Evolutionary conservation across 1,140 invertebrate species (phyloP).

Genomic region (Epicauta chinensis): DNA sequence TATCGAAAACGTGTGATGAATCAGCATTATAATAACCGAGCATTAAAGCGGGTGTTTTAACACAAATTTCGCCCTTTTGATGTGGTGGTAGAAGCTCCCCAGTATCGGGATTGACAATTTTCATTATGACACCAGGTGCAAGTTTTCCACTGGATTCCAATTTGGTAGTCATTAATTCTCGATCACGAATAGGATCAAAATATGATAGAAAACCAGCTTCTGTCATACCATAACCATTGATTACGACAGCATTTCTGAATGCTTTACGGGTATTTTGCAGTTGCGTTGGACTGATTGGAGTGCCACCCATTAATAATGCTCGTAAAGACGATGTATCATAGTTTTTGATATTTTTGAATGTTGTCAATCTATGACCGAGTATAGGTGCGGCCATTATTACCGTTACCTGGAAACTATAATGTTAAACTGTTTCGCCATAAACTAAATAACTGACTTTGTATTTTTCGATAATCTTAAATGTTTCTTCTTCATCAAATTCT

Average conservation of each 20-base stretch:
- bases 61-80: constrained; percentile 22
- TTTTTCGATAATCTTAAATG: constrained; percentile 1
- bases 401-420: too few species aligned
- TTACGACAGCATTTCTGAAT: too few species aligned
- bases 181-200: neutral
- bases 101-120: constrained; percentile 25
- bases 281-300: too few species aligned
- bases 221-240: constrained; percentile 8
- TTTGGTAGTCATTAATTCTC: neutral
- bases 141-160: constrained; percentile 1
- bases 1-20: constrained; percentile 44
- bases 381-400: too few species aligned
- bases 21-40: constrained; percentile 19
- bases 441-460: constrained; percentile 4
- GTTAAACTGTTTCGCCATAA: too few species aligned
- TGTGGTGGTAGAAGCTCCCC: constrained; percentile 21
- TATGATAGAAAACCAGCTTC: neutral
- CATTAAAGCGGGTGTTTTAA: constrained; percentile 13
- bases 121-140: neutral
- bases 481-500: neutral
- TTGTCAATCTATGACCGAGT: too few species aligned
- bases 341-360: too few species aligned
- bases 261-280: too few species aligned
- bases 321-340: too few species aligned
- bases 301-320: too few species aligned